A percentile compares a stretch with the other conserved stretches of the same genome.
Evolutionary conservation across 2,113 vertebrate genomes (phyloP).

Genomic region (Pteruthius melanotis): DNA sequence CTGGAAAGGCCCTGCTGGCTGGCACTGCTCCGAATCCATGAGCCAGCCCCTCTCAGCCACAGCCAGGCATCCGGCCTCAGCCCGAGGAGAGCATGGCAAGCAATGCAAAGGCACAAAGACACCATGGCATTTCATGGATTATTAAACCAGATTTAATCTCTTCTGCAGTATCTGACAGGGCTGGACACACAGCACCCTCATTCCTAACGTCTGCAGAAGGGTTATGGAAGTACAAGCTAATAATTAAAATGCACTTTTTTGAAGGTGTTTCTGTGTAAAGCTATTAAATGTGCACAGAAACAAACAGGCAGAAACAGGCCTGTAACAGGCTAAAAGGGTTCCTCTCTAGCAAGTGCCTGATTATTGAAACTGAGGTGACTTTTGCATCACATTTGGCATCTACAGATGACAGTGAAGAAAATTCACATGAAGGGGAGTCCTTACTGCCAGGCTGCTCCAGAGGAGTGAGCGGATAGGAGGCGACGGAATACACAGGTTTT

Average conservation of each 20-base stretch:
- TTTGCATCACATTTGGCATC: background rate
- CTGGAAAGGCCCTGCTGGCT: background rate
- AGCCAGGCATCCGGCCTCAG: rapidly evolving
- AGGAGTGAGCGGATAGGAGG: rapidly evolving
- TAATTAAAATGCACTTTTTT: background rate
- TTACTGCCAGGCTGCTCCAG: background rate
- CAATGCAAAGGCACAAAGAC: background rate
- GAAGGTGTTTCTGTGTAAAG: background rate
- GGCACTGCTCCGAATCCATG: rapidly evolving
- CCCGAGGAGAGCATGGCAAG: rapidly evolving
- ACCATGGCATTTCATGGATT: background rate
- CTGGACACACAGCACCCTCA: background rate
- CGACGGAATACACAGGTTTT: rapidly evolving
- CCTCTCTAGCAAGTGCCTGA: background rate
- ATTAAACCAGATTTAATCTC: background rate
- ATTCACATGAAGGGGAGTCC: rapidly evolving
- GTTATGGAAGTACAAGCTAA: background rate
- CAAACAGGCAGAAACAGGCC: rapidly evolving
- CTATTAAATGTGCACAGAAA: background rate
- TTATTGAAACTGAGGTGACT: background rate
- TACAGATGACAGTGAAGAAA: background rate
- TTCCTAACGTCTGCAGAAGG: background rate
- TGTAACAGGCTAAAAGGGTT: background rate
- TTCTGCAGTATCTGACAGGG: background rate
- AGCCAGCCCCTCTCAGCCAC: rapidly evolving